Evolutionary conservation across 2,888 invertebrate species (phyloP).

Genomic region (Pseudanteris insignis): DNA sequence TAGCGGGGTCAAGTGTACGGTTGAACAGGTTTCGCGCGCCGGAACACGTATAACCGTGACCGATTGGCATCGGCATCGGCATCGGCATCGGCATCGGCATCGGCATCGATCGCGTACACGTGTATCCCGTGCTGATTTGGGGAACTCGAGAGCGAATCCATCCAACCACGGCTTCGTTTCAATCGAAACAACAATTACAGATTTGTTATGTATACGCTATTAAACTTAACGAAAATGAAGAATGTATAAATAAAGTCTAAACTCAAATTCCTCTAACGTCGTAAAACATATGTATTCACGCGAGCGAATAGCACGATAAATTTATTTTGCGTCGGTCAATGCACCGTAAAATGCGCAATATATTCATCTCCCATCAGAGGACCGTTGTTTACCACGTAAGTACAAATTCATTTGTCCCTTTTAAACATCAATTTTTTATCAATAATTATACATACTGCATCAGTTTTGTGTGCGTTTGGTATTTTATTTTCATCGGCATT

Average conservation of each 20-base stretch:
- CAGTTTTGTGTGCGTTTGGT: background rate
- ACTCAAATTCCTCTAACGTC: slow-evolving; percentile 32
- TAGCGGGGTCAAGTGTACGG: slow-evolving; percentile 28
- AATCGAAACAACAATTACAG: slow-evolving; percentile 32
- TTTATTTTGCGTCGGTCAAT: slow-evolving; percentile 37
- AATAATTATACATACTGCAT: background rate
- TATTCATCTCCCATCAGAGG: background rate
- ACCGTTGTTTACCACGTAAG: too few species aligned
- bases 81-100: too few species aligned
- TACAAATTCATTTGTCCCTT: too few species aligned
- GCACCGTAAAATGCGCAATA: slow-evolving; percentile 28
- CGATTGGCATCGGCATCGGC: slow-evolving; percentile 12
- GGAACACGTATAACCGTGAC: slow-evolving; percentile 17
- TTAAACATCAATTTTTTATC: too few species aligned
- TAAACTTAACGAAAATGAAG: slow-evolving; percentile 21
- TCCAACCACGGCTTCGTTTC: slow-evolving; percentile 28
- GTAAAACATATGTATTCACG: slow-evolving; percentile 37
- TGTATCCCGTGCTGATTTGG: slow-evolving; percentile 13
- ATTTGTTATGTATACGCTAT: slow-evolving; percentile 4
- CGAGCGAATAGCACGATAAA: slow-evolving; percentile 38
- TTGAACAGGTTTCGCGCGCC: slow-evolving; percentile 33
- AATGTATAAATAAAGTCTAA: slow-evolving; percentile 38
- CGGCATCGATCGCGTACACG: slow-evolving; percentile 12
- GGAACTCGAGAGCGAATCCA: slow-evolving; percentile 10
- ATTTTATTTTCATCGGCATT: background rate